Conservation (phyloP, 2,797 vertebrate genomes). For the Tamandua tetradactyla region DNA sequence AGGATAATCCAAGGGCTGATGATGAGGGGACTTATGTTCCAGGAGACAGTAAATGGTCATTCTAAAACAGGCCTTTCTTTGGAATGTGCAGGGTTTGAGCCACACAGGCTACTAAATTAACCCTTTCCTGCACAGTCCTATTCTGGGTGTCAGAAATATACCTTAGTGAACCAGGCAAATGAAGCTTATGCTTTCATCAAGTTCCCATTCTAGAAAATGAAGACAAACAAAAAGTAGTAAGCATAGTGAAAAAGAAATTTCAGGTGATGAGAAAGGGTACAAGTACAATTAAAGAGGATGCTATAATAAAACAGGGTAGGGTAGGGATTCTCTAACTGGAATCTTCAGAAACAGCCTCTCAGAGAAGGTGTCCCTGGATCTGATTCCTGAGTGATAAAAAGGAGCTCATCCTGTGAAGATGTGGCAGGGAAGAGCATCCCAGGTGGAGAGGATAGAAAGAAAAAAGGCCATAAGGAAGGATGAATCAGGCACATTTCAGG, state of each 20-base stretch:
- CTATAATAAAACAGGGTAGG: fast-evolving
- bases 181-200: not conserved
- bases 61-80: not conserved
- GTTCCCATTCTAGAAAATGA: not conserved
- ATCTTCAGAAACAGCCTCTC: not conserved
- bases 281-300: not conserved
- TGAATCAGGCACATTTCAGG: not conserved
- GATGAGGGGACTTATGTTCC: not conserved
- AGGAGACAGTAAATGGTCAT: not conserved
- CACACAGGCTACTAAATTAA: not conserved
- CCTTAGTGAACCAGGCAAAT: not conserved
- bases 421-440: not conserved
- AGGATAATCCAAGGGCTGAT: not conserved
- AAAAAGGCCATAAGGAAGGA: not conserved
- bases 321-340: not conserved
- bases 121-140: not conserved
- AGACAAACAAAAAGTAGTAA: not conserved
- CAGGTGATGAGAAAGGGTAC: not conserved
- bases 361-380: not conserved
- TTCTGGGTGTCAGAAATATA: not conserved
- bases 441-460: not conserved
- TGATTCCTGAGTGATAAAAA: not conserved
- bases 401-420: not conserved
- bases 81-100: not conserved
- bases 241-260: not conserved